Percentiles rank a stretch among this genome's conserved stretches.
These are phyloP conservation scores for Rynchops niger DNA, from an alignment of 2,113 vertebrate genomes.

Conservation along the genomic window DNA sequence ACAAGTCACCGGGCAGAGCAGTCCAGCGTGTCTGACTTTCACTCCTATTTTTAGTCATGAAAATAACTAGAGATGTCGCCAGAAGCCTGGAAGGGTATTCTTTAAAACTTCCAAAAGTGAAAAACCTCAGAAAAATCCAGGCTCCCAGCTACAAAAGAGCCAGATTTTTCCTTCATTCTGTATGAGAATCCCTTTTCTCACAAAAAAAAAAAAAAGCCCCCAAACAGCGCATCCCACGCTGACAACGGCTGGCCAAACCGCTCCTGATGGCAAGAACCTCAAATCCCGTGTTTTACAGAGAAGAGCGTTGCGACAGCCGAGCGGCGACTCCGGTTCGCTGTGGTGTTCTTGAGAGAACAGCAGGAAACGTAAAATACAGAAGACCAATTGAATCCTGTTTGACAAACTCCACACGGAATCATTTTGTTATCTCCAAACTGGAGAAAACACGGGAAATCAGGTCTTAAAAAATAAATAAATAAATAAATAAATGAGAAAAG, in stretches of 20 bases:
- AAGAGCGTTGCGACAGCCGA: neutral
- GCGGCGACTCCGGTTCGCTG: rapidly evolving
- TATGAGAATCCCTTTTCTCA: neutral
- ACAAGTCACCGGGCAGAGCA: neutral
- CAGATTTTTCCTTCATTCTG: neutral
- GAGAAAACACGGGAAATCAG: neutral
- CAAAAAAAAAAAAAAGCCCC: rapidly evolving
- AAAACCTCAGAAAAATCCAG: neutral
- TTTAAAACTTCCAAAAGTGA: neutral
- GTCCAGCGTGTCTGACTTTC: neutral
- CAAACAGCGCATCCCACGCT: rapidly evolving
- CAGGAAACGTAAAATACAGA: neutral
- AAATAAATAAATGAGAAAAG: neutral
- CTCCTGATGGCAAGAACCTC: neutral
- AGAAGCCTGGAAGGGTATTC: neutral
- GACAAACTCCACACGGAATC: neutral
- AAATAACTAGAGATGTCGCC: neutral
- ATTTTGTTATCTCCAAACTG: neutral
- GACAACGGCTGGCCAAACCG: neutral
- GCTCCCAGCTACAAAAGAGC: neutral
- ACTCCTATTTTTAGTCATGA: neutral
- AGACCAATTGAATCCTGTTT: neutral
- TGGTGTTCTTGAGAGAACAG: neutral
- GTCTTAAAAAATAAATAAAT: neutral
- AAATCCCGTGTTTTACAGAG: neutral